Conservation (phyloP, 2,797 vertebrate species). For the Phrynocephalus vlangalii region DNA sequence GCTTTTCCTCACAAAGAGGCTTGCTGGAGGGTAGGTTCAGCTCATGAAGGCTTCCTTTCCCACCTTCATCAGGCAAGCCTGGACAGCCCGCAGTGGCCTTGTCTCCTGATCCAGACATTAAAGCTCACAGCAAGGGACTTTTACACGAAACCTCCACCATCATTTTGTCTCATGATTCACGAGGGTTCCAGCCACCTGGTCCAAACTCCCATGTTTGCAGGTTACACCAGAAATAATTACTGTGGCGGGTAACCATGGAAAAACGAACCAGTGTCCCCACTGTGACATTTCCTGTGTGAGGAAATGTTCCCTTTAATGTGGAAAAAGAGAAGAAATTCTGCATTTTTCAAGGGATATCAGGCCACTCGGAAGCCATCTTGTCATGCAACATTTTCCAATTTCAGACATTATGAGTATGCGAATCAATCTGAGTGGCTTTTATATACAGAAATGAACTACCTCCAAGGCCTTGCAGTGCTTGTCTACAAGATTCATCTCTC, state of each 20-base stretch:
- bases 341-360: not conserved
- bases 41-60: too few species aligned
- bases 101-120: too few species aligned
- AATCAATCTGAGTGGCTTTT: not conserved
- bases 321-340: not conserved
- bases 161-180: not conserved
- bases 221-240: not conserved
- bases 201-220: not conserved
- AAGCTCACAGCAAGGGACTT: not conserved
- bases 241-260: too few species aligned
- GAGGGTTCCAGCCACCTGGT: not conserved
- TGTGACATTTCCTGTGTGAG: not conserved
- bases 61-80: conserved; percentile 3
- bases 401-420: not conserved
- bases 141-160: not conserved
- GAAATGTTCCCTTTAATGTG: not conserved
- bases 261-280: too few species aligned
- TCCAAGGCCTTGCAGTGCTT: not conserved
- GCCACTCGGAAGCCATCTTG: not conserved
- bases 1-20: too few species aligned
- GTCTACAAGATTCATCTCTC: too few species aligned
- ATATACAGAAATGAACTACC: not conserved
- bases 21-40: too few species aligned
- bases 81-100: not conserved
- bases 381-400: not conserved